phyloP scores from a whole-genome alignment of 2,113 vertebrate species.

The Romanogobio albipinnatus region DNA sequence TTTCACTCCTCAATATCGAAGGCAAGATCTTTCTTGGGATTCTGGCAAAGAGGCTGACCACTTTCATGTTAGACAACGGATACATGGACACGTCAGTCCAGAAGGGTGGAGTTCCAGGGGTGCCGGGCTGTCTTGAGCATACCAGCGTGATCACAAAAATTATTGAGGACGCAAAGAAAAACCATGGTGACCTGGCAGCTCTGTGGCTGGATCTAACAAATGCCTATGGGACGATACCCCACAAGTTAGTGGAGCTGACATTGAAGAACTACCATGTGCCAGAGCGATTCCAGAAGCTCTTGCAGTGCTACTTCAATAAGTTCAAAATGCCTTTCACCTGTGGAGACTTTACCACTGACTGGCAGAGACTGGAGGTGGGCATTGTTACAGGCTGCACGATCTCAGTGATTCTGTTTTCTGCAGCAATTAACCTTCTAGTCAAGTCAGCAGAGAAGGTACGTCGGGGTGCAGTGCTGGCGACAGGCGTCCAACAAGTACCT shows the following conservation, averaged over 20 bases:
- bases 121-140: no score
- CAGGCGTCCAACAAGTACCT: slow-evolving; percentile 16
- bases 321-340: slow-evolving; percentile 33
- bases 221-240: neutral
- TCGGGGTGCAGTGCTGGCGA: neutral
- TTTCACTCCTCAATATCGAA: no score
- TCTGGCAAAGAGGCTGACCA: no score
- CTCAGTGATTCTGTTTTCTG: slow-evolving; percentile 10
- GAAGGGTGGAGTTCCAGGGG: no score
- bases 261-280: neutral
- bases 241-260: neutral
- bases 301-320: neutral
- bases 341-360: slow-evolving; percentile 10
- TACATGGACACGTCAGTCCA: no score
- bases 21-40: no score
- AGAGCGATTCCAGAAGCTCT: neutral
- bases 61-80: no score
- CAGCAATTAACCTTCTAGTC: neutral
- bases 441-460: slow-evolving; percentile 20
- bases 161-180: no score
- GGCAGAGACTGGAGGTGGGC: slow-evolving; percentile 9
- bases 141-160: no score
- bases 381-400: no score
- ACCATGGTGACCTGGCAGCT: no score
- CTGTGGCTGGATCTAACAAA: neutral